phyloP scores from a whole-genome alignment of 2,888 invertebrate species.

The Hypomecis punctinalis region DNA sequence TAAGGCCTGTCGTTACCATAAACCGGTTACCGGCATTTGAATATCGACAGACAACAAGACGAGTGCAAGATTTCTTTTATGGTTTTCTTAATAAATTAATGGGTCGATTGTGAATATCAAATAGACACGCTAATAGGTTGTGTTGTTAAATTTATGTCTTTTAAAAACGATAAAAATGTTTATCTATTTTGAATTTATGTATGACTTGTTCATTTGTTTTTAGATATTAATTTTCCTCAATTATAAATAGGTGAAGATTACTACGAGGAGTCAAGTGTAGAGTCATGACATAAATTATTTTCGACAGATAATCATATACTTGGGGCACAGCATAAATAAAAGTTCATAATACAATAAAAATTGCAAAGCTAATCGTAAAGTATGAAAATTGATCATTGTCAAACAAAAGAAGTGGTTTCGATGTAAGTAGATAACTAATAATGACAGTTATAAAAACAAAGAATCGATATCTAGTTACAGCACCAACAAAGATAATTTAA shows the following conservation, averaged over 20 bases:
- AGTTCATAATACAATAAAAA: background rate
- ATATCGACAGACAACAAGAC: constrained; percentile 57
- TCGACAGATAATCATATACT: constrained; percentile 5
- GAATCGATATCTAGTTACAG: constrained; percentile 44
- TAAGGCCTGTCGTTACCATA: constrained; percentile 36
- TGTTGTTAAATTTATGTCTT: constrained; percentile 38
- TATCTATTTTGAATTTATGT: constrained; percentile 30
- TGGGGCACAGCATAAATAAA: background rate
- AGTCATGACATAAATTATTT: constrained; percentile 31
- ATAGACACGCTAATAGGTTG: constrained; percentile 41
- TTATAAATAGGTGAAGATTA: constrained; percentile 45
- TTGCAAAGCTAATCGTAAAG: background rate
- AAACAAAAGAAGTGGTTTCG: constrained; percentile 36
- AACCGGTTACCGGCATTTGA: constrained; percentile 60
- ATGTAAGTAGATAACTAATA: constrained; percentile 27
- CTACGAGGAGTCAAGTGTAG: constrained; percentile 37
- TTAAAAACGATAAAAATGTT: constrained; percentile 31
- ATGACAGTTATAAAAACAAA: constrained; percentile 48
- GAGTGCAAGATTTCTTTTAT: constrained; percentile 54
- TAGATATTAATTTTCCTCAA: constrained; percentile 12
- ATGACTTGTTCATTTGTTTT: constrained; percentile 17
- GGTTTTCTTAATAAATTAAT: constrained; percentile 52
- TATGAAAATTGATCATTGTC: constrained; percentile 42
- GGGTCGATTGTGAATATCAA: constrained; percentile 52
- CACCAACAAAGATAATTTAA: constrained; percentile 47